phyloP scores from a whole-genome alignment of 2,113 vertebrate genomes.

The Hassar affinis region DNA sequence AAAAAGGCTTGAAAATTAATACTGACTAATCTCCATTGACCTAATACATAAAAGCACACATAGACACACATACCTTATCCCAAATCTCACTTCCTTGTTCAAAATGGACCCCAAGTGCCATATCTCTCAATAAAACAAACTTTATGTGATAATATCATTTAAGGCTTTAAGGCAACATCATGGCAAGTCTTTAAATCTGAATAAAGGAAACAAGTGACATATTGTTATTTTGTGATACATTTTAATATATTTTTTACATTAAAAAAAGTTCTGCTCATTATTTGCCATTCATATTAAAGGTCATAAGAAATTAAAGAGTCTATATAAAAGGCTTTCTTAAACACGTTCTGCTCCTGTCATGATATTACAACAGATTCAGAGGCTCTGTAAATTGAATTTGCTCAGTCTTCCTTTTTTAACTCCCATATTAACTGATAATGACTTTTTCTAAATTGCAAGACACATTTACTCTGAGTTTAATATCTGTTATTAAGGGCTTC shows the following conservation, averaged over 20 bases:
- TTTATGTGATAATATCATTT: background rate
- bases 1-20: background rate
- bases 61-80: background rate
- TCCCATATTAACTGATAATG: background rate
- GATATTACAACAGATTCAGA: background rate
- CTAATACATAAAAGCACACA: background rate
- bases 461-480: background rate
- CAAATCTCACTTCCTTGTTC: background rate
- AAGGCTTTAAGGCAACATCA: background rate
- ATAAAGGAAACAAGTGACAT: background rate
- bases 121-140: background rate
- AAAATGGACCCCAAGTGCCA: background rate
- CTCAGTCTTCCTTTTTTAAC: background rate
- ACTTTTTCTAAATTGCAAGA: background rate
- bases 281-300: background rate
- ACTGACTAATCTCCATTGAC: background rate
- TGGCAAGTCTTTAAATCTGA: background rate
- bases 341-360: background rate
- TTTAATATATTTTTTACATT: background rate
- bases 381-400: background rate
- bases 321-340: background rate
- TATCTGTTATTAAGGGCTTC: background rate
- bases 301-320: background rate
- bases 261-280: background rate
- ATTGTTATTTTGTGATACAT: background rate